These are phyloP conservation scores for Cephus nigrinus DNA, from an alignment of 2,888 invertebrate species.

Conservation along the genomic window DNA sequence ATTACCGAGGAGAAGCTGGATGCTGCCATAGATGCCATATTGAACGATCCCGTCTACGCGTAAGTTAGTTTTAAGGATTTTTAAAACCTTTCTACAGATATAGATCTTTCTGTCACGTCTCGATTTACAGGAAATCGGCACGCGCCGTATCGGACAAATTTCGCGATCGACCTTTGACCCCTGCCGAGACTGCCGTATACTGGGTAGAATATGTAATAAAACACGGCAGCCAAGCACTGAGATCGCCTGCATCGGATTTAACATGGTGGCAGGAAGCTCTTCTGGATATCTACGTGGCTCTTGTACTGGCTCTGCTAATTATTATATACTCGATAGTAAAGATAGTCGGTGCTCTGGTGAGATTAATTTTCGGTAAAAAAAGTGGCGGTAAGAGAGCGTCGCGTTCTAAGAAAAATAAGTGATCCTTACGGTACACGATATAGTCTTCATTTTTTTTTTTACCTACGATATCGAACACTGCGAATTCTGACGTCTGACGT, in stretches of 20 bases:
- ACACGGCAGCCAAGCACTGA: slow-evolving; percentile 11
- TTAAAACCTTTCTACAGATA: background rate
- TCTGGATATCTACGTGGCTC: slow-evolving; percentile 4
- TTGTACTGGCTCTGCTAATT: background rate
- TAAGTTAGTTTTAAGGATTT: background rate
- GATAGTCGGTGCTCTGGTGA: too few species aligned
- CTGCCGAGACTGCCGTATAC: slow-evolving; percentile 8
- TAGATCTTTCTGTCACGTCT: too few species aligned
- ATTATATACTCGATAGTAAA: too few species aligned
- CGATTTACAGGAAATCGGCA: too few species aligned
- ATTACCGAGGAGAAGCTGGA: slow-evolving; percentile 39
- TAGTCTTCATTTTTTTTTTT: too few species aligned
- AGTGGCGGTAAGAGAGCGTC: too few species aligned
- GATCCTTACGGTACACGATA: too few species aligned
- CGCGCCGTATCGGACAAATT: background rate
- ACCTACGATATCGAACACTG: too few species aligned
- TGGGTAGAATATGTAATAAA: slow-evolving; percentile 17
- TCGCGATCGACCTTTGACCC: slow-evolving; percentile 11
- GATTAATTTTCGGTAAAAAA: too few species aligned
- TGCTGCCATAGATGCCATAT: slow-evolving; percentile 38
- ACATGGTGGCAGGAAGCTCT: slow-evolving; percentile 14
- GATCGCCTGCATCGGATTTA: slow-evolving; percentile 13
- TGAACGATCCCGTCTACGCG: slow-evolving; percentile 39
- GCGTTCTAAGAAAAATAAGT: too few species aligned
- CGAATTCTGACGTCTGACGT: too few species aligned